Percentiles rank a stretch among this genome's conserved stretches.
These are phyloP conservation scores for Chaenodraco wilsoni DNA, from an alignment of 2,797 vertebrate species.

Conservation along the genomic window DNA sequence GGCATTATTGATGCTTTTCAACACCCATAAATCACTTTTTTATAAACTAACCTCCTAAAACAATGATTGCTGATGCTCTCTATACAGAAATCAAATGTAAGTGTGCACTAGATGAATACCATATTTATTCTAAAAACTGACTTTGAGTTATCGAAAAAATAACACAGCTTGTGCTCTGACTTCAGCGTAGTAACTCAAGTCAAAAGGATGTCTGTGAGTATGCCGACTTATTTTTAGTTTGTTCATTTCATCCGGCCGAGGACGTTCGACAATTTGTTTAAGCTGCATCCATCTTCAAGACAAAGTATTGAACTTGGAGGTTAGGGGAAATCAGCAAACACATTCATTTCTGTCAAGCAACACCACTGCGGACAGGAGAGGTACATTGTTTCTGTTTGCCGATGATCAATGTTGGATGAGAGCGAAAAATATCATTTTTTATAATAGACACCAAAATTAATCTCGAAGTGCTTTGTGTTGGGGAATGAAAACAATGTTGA, in stretches of 20 bases:
- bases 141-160: constrained; percentile 5
- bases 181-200: constrained; percentile 51
- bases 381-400: constrained; percentile 64
- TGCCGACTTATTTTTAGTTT: constrained; percentile 63
- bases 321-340: constrained; percentile 63
- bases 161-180: constrained; percentile 37
- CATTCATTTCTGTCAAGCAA: constrained; percentile 71
- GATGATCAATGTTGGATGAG: constrained; percentile 70
- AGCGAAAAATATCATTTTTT: constrained; percentile 22
- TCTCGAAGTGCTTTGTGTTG: neutral
- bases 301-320: constrained; percentile 68
- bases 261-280: constrained; percentile 69
- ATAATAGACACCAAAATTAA: constrained; percentile 22
- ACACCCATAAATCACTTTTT: constrained; percentile 14
- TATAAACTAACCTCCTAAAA: constrained; percentile 18
- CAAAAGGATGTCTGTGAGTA: constrained; percentile 21
- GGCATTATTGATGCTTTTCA: constrained; percentile 35
- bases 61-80: neutral
- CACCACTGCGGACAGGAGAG: constrained; percentile 48
- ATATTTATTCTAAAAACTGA: constrained; percentile 31
- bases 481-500: neutral
- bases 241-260: constrained; percentile 60
- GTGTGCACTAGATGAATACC: neutral
- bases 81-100: constrained; percentile 2
- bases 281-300: constrained; percentile 77